A percentile compares a stretch with the other conserved stretches of the same genome.
phyloP scores from a whole-genome alignment of 1,140 invertebrate genomes.

The Oncopodura yosiiana region DNA sequence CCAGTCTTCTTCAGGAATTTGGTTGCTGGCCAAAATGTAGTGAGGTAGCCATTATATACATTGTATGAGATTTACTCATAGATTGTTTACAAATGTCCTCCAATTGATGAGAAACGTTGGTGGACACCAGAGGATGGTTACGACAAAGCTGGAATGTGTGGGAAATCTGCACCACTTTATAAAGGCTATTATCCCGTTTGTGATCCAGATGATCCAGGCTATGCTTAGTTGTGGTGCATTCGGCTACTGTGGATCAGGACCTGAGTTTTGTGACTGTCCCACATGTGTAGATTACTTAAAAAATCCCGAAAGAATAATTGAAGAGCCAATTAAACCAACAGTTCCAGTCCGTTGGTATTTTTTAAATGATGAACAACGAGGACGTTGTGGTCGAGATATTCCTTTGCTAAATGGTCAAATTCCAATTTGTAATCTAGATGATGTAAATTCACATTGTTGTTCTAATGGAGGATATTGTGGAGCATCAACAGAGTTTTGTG shows the following conservation, averaged over 20 bases:
- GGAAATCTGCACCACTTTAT: constrained; percentile 6
- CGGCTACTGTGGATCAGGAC: constrained; percentile 11
- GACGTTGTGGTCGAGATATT: neutral
- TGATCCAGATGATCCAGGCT: constrained; percentile 14
- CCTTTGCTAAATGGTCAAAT: neutral
- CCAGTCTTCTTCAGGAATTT: no score
- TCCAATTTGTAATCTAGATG: constrained; percentile 13
- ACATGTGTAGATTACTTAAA: constrained; percentile 6
- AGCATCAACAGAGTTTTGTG: neutral
- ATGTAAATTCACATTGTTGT: constrained; percentile 9
- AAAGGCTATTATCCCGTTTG: constrained; percentile 17
- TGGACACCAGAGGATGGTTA: constrained; percentile 6
- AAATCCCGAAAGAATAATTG: constrained; percentile 7
- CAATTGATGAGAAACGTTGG: constrained; percentile 5
- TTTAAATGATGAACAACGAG: neutral
- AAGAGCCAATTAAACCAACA: constrained; percentile 9
- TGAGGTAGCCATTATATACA: neutral
- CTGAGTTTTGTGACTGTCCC: constrained; percentile 6
- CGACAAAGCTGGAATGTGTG: constrained; percentile 17
- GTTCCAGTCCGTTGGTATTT: constrained; percentile 1
- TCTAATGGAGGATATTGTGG: constrained; percentile 9
- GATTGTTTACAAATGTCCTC: neutral
- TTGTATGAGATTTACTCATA: neutral
- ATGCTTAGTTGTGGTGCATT: neutral
- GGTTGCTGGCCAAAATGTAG: no score